Percentiles rank a stretch among this genome's conserved stretches.
These are phyloP conservation scores for Peromyscus aztecus DNA, from an alignment of 2,797 vertebrate genomes.

Conservation along the genomic window DNA sequence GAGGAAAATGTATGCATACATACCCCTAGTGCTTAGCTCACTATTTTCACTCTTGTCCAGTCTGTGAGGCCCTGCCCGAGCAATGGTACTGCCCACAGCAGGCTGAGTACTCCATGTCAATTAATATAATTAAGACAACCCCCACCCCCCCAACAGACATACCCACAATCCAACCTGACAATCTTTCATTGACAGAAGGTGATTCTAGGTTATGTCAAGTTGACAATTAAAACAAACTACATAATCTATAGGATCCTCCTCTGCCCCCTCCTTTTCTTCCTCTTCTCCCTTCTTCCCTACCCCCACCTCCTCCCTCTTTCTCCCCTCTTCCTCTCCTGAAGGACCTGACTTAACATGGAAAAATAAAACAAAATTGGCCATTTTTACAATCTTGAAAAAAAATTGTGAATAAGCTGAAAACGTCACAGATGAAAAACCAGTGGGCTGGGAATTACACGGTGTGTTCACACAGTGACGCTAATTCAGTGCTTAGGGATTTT, in stretches of 20 bases:
- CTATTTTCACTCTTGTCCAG: not conserved
- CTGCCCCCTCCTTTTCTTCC: not conserved
- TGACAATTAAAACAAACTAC: not conserved
- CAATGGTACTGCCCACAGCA: not conserved
- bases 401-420: constrained; percentile 1
- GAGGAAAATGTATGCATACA: not conserved
- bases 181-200: too few species aligned
- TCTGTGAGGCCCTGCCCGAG: not conserved
- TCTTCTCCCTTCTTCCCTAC: not conserved
- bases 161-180: not conserved
- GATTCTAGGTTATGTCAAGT: not conserved
- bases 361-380: not conserved
- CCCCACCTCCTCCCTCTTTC: too few species aligned
- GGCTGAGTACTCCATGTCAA: not conserved
- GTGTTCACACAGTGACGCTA: not conserved
- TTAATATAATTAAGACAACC: not conserved
- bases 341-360: not conserved
- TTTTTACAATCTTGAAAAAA: not conserved
- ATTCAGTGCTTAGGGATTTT: not conserved
- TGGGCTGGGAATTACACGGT: not conserved
- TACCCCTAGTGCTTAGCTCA: not conserved
- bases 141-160: not conserved
- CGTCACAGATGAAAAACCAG: not conserved
- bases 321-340: too few species aligned
- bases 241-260: not conserved